A percentile compares a stretch with the other conserved stretches of the same genome.
These are phyloP conservation scores for Liasis olivaceus DNA, from an alignment of 2,797 vertebrate species.

Conservation along the genomic window DNA sequence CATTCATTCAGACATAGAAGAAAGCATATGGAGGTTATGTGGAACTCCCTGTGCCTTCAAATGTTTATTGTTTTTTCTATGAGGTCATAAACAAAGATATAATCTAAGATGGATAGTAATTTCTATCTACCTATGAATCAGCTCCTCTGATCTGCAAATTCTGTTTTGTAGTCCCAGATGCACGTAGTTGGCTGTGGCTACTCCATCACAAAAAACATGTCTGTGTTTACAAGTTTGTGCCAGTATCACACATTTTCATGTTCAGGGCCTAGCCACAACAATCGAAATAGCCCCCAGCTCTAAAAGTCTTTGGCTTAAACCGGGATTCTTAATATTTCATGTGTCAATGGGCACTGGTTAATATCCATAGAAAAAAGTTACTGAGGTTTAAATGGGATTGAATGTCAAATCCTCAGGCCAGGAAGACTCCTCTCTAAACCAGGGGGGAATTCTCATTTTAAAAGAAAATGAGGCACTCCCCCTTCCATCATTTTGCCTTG, in stretches of 20 bases:
- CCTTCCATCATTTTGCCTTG: neutral
- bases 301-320: neutral
- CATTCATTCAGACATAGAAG: neutral
- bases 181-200: neutral
- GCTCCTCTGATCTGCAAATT: neutral
- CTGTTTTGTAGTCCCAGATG: neutral
- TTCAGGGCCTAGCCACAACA: neutral
- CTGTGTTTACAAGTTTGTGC: neutral
- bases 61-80: neutral
- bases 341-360: neutral
- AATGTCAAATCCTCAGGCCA: neutral
- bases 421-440: neutral
- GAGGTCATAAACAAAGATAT: no score
- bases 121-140: neutral
- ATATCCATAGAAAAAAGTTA: neutral
- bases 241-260: neutral
- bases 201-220: neutral
- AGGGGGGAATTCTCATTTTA: neutral
- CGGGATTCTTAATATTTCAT: neutral
- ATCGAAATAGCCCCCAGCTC: neutral
- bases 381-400: neutral
- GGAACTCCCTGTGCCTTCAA: neutral
- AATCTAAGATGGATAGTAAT: neutral
- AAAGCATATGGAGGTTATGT: neutral
- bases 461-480: neutral